Evolutionary conservation across 1,140 invertebrate species (phyloP), one percentile per base, ranked within the genome.

Genomic region (Hyphantria cunea): DNA sequence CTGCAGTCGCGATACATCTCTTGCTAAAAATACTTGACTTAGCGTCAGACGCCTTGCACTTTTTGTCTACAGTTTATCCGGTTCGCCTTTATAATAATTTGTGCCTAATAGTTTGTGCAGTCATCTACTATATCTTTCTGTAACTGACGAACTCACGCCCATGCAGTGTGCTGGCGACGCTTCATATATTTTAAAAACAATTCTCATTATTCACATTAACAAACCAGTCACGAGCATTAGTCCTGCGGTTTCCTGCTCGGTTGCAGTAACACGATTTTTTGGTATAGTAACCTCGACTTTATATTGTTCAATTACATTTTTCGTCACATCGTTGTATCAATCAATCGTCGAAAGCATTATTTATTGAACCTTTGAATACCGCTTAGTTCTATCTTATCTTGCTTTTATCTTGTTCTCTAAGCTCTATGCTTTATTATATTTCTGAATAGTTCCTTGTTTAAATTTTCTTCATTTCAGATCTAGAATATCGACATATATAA

Each of bases 191-290:
- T 53, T 37, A 37, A 66, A 67, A 68, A 71, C 68, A 77, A 77
- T 73, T 25, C 55, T 63, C 53, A 66, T 66, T 69, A 70, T 71
- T 69, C 58, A 65, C 73, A 78, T 82, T 82, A 72, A 59, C 51
- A 81, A 55, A 17, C 78, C 50, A 76, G 70, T 78, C 84, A 83
- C 79, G 82, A 71, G 59, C 72, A 56, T 69, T 65, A 76, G 72
- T 72, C 74, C 73, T 76, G 73, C 70, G 54, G 73, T 66, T 90
- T 89, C 85, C 85, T 86, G 83, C 80, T 79, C 72, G 74, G 74
- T 64, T 78, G 60, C 75, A 78, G 68, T 68, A 56, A 42, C 44
- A 62, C 58, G 60, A 69, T 63, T 74, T 76, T 72, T 72, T 62
- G 33, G 73, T 69, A 68, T 60, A 70, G 67, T 74, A 72, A 77